Base-by-base conservation (phyloP, 1,140 invertebrate genomes). In the Drosophila bocqueti region DNA sequence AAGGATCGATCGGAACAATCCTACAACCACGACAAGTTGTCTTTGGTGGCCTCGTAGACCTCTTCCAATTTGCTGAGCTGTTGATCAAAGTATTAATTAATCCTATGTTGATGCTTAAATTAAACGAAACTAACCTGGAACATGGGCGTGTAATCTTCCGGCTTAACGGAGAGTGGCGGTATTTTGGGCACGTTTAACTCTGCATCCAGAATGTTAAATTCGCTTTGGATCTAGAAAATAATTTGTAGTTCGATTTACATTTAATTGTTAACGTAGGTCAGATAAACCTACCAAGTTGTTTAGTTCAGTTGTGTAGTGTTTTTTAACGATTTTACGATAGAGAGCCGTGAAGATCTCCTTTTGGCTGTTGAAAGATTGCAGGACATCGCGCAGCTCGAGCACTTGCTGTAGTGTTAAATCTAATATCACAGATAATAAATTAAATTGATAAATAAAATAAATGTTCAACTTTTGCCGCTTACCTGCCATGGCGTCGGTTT, bases 301-400 rank as follows among this genome's bases (percentile, higher is more conserved):
- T 2, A 87, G 63, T 4, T 87, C 81, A 2, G 62, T 46, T 47
- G 71, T 90, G 15, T 67, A 85, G 16, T 46, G 24, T 26, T 76
- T 73, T 47, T 90, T 85, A 0, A 77, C 38, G 15, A 85, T 50
- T 60, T 81, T 81, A 3, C 64, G 69, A 26, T 90, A 89, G 9
- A 78, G 38, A 10, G 78, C 45, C 3, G 90, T 11, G 42, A 84
- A 89, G 1, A 18, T 42, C 4, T 38, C 47, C 49, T 58, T 89
- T 49, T 29, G 69, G 13, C 24, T 43, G 40, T 57, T 84, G 3
- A 66, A 38, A 31, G 69, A 62, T 18, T 71, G 47, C 5, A 84
- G 81, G 3, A 58, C 47, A 16, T 80, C 63, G 2, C 78, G 81
- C 52, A 90, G 31, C 0, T 55, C 50, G 5, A 67, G 59, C 10